Evolutionary conservation across 2,888 invertebrate species (phyloP).

Genomic region (Taphrorychus bicolor): DNA sequence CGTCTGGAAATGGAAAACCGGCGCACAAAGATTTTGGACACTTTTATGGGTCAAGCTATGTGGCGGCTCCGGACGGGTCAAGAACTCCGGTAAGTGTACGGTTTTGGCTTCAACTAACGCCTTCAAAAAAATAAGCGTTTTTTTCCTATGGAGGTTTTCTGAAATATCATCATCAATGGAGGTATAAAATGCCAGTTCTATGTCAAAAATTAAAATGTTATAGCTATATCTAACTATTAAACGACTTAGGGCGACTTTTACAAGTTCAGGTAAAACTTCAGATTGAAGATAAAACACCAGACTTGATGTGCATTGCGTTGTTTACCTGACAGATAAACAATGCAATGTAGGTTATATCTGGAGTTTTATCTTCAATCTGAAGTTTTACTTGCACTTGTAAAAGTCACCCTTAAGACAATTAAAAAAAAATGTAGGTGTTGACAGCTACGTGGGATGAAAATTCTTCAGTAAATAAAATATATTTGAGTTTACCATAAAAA

Average conservation of each 20-base stretch:
- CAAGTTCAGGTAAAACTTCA: too few relatives aligned
- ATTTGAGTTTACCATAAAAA: neutral
- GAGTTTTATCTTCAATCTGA: too few relatives aligned
- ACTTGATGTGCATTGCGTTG: too few relatives aligned
- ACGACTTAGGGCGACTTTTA: too few relatives aligned
- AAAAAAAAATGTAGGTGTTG: neutral
- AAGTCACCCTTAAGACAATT: neutral
- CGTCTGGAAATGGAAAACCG: slow-evolving; percentile 80
- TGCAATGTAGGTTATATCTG: too few relatives aligned
- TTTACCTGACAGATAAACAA: too few relatives aligned
- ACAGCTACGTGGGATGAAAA: neutral
- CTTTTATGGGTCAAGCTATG: slow-evolving; percentile 95
- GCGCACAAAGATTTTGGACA: slow-evolving; percentile 84
- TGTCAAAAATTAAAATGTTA: too few relatives aligned
- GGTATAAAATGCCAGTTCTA: neutral
- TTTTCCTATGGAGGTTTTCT: neutral
- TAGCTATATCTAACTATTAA: too few relatives aligned
- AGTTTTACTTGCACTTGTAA: too few relatives aligned
- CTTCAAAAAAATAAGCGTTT: neutral
- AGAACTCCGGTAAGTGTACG: slow-evolving; percentile 84
- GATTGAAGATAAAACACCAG: too few relatives aligned
- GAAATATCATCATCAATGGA: neutral
- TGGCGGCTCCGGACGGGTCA: slow-evolving; percentile 91
- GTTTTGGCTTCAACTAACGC: too few relatives aligned
- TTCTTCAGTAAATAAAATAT: neutral